Conservation (phyloP, 2,888 invertebrate genomes). For the Melanotus villosus region DNA sequence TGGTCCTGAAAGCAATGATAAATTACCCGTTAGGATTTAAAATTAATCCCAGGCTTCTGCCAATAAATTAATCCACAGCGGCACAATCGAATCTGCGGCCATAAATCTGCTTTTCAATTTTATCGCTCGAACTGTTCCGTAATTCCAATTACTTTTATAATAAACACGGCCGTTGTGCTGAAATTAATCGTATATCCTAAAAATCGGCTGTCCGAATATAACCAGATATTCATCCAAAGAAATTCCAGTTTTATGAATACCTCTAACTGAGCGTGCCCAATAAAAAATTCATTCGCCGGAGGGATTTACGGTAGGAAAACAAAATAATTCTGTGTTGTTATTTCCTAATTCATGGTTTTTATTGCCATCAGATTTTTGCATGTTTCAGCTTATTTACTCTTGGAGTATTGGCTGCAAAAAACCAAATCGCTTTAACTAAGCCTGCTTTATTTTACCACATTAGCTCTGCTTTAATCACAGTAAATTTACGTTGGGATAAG, state of each 20-base stretch:
- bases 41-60: conserved; percentile 57
- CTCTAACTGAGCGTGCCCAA: neutral
- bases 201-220: neutral
- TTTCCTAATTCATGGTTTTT: neutral
- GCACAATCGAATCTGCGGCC: conserved; percentile 54
- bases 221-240: neutral
- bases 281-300: conserved; percentile 5
- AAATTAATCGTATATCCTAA: conserved; percentile 12
- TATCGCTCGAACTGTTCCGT: conserved; percentile 55
- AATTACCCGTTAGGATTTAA: conserved; percentile 56
- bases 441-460: neutral
- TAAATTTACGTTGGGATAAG: no score
- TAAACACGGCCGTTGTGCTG: conserved; percentile 22
- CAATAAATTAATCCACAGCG: conserved; percentile 58
- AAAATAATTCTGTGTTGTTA: neutral
- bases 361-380: conserved; percentile 2
- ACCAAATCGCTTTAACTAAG: neutral
- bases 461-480: neutral
- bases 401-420: neutral
- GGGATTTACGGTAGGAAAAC: neutral
- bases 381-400: conserved; percentile 2
- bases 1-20: conserved; percentile 28
- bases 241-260: conserved; percentile 2
- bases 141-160: conserved; percentile 50
- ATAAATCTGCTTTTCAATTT: conserved; percentile 60